A percentile compares a stretch with the other conserved stretches of the same genome.
Evolutionary conservation across 1,140 invertebrate species (phyloP).

Genomic region (Campodea augens): DNA sequence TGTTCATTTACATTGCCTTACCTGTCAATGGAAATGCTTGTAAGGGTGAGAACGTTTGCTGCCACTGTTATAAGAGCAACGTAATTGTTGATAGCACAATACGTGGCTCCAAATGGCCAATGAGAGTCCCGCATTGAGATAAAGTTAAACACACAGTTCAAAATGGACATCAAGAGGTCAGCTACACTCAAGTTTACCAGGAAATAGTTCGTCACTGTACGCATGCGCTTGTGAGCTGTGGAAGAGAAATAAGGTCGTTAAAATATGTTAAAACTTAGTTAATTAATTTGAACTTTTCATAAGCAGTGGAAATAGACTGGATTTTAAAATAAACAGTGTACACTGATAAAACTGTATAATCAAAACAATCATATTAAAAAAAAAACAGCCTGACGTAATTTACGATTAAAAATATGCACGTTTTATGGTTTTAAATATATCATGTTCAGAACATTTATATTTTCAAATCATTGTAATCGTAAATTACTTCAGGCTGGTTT

Average conservation of each 20-base stretch:
- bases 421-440: no score
- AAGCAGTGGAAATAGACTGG: background rate
- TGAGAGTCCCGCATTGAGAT: constrained; percentile 30
- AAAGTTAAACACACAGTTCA: constrained; percentile 30
- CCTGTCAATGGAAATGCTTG: constrained; percentile 63
- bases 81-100: constrained; percentile 76
- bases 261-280: no score
- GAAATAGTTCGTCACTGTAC: constrained; percentile 36
- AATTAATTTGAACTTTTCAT: background rate
- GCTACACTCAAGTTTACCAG: constrained; percentile 34
- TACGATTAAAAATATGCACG: no score
- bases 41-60: constrained; percentile 76
- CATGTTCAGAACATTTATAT: no score
- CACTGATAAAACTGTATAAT: no score
- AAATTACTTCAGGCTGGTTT: no score
- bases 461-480: no score
- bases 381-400: no score
- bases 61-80: constrained; percentile 72
- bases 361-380: no score
- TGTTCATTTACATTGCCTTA: no score
- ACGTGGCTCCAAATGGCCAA: constrained; percentile 69
- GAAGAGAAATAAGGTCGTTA: background rate
- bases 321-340: no score
- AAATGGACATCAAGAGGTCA: constrained; percentile 26
- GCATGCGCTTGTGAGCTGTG: constrained; percentile 27